phyloP scores from a whole-genome alignment of 2,797 vertebrate genomes.

The Eulemur albifrons region DNA sequence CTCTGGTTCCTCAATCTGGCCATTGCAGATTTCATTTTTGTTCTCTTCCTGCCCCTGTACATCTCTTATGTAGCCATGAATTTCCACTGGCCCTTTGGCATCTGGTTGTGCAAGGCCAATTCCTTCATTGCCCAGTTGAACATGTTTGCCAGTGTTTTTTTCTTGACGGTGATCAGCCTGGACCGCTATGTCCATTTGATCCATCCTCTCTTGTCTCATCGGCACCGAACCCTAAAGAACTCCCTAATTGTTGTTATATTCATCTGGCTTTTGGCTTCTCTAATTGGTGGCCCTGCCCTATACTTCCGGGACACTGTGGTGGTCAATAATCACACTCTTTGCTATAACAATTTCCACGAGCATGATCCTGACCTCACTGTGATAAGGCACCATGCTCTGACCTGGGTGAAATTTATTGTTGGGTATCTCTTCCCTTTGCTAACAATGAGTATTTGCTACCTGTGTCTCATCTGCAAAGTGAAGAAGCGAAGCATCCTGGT shows the following conservation, averaged over 20 bases:
- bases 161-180: conserved; percentile 93
- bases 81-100: conserved; percentile 96
- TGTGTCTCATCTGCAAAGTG: conserved; percentile 88
- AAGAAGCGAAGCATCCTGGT: conserved; percentile 82
- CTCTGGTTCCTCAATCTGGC: conserved; percentile 96
- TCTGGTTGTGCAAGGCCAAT: conserved; percentile 93
- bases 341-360: conserved; percentile 93
- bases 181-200: conserved; percentile 92
- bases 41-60: conserved; percentile 94
- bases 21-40: conserved; percentile 94
- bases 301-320: conserved; percentile 90
- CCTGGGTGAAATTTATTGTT: conserved; percentile 88
- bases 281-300: conserved; percentile 89
- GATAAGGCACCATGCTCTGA: conserved; percentile 89
- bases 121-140: conserved; percentile 94
- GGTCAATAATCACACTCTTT: conserved; percentile 86
- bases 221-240: conserved; percentile 86
- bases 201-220: conserved; percentile 88
- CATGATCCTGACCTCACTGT: conserved; percentile 80
- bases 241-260: conserved; percentile 81
- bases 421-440: conserved; percentile 94
- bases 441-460: conserved; percentile 92
- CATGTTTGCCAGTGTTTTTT: conserved; percentile 97
- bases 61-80: conserved; percentile 93
- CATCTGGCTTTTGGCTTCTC: conserved; percentile 89